A percentile compares a stretch with the other conserved stretches of the same genome.
These are phyloP conservation scores for Nysson spinosus DNA, from an alignment of 2,888 invertebrate species.

Conservation along the genomic window DNA sequence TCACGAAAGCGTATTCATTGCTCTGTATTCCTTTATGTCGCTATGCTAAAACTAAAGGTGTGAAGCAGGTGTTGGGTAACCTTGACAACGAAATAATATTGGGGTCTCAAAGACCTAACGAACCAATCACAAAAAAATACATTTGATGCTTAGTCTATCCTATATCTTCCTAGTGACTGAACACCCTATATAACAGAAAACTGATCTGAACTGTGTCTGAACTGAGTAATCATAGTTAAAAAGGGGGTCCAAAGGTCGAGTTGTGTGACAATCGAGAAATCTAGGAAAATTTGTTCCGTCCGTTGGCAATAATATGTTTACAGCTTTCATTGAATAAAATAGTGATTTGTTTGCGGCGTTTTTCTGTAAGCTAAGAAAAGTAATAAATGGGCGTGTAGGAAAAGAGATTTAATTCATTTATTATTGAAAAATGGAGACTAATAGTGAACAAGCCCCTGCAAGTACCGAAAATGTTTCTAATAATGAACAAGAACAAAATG, in stretches of 20 bases:
- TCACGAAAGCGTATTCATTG: too few relatives aligned
- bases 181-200: too few relatives aligned
- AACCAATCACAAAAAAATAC: too few relatives aligned
- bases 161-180: too few relatives aligned
- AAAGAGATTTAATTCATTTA: constrained; percentile 28
- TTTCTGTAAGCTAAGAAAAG: constrained; percentile 50
- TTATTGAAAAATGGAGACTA: constrained; percentile 58
- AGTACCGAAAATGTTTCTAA: constrained; percentile 43
- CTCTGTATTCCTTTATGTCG: too few relatives aligned
- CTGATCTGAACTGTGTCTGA: too few relatives aligned
- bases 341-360: constrained; percentile 67
- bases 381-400: constrained; percentile 53
- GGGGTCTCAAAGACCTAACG: too few relatives aligned
- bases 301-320: constrained; percentile 61
- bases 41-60: too few relatives aligned
- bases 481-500: constrained; percentile 69
- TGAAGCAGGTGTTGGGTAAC: too few relatives aligned
- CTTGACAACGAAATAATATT: too few relatives aligned
- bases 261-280: constrained; percentile 17
- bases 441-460: constrained; percentile 46
- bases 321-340: constrained; percentile 56
- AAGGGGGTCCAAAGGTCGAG: not conserved
- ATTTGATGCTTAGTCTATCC: too few relatives aligned
- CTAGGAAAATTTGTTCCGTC: constrained; percentile 29
- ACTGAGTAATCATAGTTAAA: too few relatives aligned